Evolutionary conservation across 2,113 vertebrate genomes (phyloP).

Genomic region (Petrocephalus zakoni): DNA sequence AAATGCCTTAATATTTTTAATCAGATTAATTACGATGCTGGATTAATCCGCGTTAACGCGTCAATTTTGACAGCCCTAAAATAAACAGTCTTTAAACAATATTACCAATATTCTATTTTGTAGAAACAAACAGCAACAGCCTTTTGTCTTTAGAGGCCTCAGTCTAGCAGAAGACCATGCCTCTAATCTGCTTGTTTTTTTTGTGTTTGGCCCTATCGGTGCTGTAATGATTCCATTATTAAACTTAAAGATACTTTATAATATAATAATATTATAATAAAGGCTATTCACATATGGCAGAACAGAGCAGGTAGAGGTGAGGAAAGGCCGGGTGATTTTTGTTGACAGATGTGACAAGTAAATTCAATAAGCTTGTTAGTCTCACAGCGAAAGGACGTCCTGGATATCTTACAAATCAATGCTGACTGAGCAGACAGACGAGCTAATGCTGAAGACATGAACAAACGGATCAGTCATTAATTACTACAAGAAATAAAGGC

Average conservation of each 20-base stretch:
- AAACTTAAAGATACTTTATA: not conserved
- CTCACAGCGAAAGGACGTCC: not conserved
- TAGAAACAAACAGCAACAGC: not conserved
- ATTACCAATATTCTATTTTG: too few species aligned
- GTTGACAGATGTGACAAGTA: not conserved
- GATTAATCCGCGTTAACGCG: too few species aligned
- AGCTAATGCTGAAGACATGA: not conserved
- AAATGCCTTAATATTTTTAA: too few species aligned
- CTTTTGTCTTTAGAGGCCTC: not conserved
- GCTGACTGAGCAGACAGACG: not conserved
- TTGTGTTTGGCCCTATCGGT: not conserved
- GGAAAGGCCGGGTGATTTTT: not conserved
- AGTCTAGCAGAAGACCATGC: not conserved
- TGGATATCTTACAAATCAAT: not conserved
- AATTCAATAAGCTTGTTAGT: not conserved
- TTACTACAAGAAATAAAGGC: not conserved
- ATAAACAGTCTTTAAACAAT: not conserved
- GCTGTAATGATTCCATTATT: not conserved
- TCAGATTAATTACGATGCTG: too few species aligned
- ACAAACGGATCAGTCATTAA: not conserved
- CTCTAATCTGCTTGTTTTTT: not conserved
- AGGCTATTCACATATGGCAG: not conserved
- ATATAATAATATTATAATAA: not conserved
- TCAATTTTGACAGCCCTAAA: too few species aligned
- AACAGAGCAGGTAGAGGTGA: not conserved